Conservation (phyloP, 2,113 vertebrate species). For the Anser cygnoides region DNA sequence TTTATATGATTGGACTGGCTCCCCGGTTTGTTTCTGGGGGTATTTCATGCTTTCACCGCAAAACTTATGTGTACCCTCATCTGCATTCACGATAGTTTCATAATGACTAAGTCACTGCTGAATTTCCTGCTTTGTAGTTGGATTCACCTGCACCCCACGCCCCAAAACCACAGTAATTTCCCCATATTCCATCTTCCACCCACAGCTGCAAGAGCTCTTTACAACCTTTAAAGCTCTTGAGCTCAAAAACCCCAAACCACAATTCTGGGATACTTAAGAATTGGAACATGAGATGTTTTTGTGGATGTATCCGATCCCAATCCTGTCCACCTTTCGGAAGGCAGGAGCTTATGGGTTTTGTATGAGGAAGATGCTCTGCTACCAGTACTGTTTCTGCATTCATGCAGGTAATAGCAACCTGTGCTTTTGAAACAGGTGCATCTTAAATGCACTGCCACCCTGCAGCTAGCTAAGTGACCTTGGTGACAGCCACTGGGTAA, state of each 20-base stretch:
- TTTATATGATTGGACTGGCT: background rate
- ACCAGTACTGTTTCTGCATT: rapidly evolving
- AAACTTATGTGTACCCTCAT: background rate
- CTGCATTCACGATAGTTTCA: background rate
- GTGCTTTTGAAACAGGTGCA: background rate
- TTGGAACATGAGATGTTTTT: background rate
- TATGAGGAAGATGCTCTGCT: background rate
- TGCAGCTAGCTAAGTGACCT: background rate
- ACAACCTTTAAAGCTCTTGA: background rate
- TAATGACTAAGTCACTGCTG: background rate
- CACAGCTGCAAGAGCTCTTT: background rate
- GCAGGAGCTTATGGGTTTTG: background rate
- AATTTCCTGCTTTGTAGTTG: background rate
- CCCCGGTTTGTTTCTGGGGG: background rate
- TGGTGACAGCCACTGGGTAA: background rate
- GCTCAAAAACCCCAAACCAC: background rate
- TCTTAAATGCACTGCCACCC: background rate
- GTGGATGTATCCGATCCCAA: background rate
- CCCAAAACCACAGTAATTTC: background rate
- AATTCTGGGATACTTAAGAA: background rate
- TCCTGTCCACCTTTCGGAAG: no score
- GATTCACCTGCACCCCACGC: background rate
- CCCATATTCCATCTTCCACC: background rate
- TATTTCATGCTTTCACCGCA: background rate
- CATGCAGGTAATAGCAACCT: background rate